A percentile compares a stretch with the other conserved stretches of the same genome.
Conservation (phyloP, 2,797 vertebrate species). For the Cynopterus sphinx region DNA sequence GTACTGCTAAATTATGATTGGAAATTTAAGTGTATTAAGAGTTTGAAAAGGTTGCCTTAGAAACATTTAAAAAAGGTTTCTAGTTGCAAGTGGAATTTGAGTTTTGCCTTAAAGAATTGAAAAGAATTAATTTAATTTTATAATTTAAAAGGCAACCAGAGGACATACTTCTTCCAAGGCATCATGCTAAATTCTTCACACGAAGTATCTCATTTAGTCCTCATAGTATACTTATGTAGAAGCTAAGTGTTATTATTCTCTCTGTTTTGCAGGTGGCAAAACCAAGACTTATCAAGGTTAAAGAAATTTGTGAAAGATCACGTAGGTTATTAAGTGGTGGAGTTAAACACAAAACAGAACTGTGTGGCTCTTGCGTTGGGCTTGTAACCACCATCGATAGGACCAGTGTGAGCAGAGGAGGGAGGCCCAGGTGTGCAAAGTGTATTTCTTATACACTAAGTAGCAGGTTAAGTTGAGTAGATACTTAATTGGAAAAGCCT, state of each 20-base stretch:
- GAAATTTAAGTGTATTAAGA: background rate
- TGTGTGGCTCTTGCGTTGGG: background rate
- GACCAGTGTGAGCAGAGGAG: background rate
- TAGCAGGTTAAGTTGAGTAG: background rate
- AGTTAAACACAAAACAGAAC: background rate
- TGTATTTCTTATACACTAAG: background rate
- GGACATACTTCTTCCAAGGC: background rate
- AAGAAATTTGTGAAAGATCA: constrained; percentile 7
- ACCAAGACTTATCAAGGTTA: background rate
- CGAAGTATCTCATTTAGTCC: background rate
- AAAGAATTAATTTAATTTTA: background rate
- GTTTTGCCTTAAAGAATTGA: background rate
- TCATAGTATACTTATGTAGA: background rate
- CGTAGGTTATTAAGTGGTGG: background rate
- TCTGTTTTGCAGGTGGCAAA: background rate
- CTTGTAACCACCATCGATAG: background rate
- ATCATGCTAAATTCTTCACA: background rate
- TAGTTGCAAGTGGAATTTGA: background rate
- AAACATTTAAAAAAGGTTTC: background rate
- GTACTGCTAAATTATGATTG: constrained; percentile 4
- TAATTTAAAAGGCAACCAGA: background rate
- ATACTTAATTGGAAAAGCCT: background rate
- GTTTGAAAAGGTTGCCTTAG: background rate
- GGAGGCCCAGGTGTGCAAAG: background rate
- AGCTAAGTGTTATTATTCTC: background rate